These are phyloP conservation scores for Nephrotoma flavescens DNA, from an alignment of 2,888 invertebrate species.

Conservation along the genomic window DNA sequence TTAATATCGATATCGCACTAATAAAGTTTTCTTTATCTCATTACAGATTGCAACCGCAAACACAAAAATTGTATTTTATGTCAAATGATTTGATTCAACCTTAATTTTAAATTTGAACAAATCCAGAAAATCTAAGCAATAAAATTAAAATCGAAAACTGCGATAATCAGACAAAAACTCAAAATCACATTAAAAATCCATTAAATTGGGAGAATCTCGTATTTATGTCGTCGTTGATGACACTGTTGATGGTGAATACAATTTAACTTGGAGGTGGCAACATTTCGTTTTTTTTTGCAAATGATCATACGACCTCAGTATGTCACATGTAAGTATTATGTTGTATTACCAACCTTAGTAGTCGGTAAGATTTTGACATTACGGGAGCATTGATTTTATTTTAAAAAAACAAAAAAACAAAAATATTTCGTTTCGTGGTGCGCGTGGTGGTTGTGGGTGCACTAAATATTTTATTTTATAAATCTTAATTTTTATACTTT, in stretches of 20 bases:
- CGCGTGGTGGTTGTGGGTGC: not conserved
- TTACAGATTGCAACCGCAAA: not conserved
- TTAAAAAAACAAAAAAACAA: too few species aligned
- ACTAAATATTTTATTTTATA: not conserved
- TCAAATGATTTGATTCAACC: not conserved
- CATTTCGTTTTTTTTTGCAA: not conserved
- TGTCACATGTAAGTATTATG: not conserved
- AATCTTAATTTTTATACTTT: not conserved
- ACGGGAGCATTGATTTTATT: not conserved
- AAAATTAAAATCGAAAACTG: not conserved
- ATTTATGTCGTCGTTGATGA: not conserved
- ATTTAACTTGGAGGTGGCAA: too few species aligned
- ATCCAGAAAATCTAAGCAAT: not conserved
- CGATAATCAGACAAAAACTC: not conserved
- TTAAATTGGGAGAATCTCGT: not conserved
- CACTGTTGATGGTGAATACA: not conserved
- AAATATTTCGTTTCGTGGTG: not conserved
- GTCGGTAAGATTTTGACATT: not conserved
- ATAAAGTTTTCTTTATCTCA: not conserved
- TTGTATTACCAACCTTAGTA: not conserved
- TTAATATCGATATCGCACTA: not conserved
- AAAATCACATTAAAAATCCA: not conserved
- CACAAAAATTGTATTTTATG: not conserved
- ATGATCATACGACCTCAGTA: not conserved
- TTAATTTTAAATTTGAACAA: not conserved